Conservation (phyloP, 2,888 invertebrate species). For the Malacosoma neustria region DNA sequence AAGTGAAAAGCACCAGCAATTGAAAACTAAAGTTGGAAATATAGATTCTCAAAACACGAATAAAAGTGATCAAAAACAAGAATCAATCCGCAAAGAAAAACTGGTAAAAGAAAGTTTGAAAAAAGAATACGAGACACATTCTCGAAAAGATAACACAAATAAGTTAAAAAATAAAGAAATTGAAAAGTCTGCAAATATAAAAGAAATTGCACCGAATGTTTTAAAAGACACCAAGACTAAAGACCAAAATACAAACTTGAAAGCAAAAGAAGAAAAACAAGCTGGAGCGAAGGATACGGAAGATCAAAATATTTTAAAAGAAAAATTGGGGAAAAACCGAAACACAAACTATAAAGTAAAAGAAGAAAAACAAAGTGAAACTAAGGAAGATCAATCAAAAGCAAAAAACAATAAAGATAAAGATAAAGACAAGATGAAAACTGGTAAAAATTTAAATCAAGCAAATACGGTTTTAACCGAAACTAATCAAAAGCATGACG, state of each 20-base stretch:
- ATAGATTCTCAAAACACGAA: too few relatives aligned
- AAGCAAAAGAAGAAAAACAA: slow-evolving; percentile 6
- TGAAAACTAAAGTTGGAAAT: slow-evolving; percentile 2
- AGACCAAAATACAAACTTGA: slow-evolving; percentile 3
- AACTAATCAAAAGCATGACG: slow-evolving; percentile 8
- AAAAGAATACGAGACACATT: too few relatives aligned
- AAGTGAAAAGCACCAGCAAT: slow-evolving; percentile 2
- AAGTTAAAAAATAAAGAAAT: slow-evolving; percentile 6
- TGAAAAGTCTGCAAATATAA: slow-evolving; percentile 6
- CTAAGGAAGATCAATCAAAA: slow-evolving; percentile 4
- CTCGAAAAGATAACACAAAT: too few relatives aligned
- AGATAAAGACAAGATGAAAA: not conserved
- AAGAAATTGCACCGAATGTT: slow-evolving; percentile 4
- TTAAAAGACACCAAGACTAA: too few relatives aligned
- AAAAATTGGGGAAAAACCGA: slow-evolving; percentile 5
- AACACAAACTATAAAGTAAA: slow-evolving; percentile 2
- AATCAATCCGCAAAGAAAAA: slow-evolving; percentile 7
- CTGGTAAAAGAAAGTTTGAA: slow-evolving; percentile 4
- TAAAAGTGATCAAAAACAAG: slow-evolving; percentile 13
- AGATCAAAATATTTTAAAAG: slow-evolving; percentile 7
- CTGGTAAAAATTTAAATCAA: too few relatives aligned
- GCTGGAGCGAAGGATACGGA: not conserved
- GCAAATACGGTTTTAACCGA: slow-evolving; percentile 5
- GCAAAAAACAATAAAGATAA: slow-evolving; percentile 7
- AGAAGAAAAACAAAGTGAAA: slow-evolving; percentile 1